Evolutionary conservation across 1,140 invertebrate species (phyloP).

Genomic region (Achatina immaculata): DNA sequence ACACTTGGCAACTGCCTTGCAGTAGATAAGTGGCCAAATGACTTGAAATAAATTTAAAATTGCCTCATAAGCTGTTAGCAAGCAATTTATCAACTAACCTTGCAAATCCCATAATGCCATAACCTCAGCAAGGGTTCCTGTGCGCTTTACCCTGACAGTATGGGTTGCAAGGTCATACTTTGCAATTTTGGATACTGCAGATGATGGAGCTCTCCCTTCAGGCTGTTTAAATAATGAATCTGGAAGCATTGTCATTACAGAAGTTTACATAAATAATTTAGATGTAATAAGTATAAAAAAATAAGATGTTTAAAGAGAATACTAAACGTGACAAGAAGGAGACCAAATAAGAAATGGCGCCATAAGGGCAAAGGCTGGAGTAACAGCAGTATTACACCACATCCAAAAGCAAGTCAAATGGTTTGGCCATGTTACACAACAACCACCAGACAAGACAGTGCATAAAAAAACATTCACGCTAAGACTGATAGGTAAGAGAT

Average conservation of each 20-base stretch:
- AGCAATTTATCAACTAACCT: conserved; percentile 48
- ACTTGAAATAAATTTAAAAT: no score
- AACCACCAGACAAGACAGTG: no score
- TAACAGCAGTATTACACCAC: no score
- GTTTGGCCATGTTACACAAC: no score
- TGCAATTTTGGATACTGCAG: conserved; percentile 45
- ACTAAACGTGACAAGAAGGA: no score
- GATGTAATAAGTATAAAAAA: background rate
- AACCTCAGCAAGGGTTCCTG: conserved; percentile 73
- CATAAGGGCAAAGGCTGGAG: no score
- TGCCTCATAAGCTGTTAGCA: no score
- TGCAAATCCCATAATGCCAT: conserved; percentile 73
- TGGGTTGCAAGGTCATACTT: conserved; percentile 74
- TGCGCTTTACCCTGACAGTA: conserved; percentile 73
- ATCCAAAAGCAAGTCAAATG: no score
- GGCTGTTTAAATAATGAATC: conserved; percentile 61
- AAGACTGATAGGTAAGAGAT: background rate
- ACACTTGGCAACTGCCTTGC: no score
- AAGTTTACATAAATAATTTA: background rate
- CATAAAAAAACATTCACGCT: background rate
- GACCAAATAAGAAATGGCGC: no score
- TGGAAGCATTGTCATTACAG: background rate
- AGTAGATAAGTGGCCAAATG: no score
- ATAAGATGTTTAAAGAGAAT: no score
- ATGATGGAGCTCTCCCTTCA: conserved; percentile 49